phyloP scores from a whole-genome alignment of 2,797 vertebrate genomes.

The Acipenser ruthenus region DNA sequence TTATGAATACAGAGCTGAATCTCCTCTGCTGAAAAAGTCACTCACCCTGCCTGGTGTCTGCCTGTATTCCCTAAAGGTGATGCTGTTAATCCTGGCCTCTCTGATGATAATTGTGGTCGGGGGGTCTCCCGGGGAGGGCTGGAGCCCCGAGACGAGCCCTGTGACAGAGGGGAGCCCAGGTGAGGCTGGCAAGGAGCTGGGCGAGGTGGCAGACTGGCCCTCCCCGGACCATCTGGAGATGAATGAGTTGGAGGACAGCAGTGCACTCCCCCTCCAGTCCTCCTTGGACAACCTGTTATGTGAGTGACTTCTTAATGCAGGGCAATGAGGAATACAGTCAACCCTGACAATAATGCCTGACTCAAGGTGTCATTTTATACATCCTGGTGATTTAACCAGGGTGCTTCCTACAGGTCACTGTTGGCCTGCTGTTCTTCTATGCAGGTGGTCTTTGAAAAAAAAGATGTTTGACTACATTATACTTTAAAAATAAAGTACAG shows the following conservation, averaged over 20 bases:
- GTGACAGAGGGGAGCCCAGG: constrained; percentile 13
- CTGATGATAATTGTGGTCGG: constrained; percentile 58
- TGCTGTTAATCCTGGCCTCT: constrained; percentile 56
- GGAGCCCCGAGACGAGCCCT: constrained; percentile 32
- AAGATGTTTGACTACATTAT: too few relatives aligned
- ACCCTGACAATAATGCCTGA: too few relatives aligned
- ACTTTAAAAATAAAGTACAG: too few relatives aligned
- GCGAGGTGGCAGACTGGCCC: neutral
- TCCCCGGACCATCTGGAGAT: constrained; percentile 35
- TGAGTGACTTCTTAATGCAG: constrained; percentile 19
- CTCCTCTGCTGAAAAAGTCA: too few relatives aligned
- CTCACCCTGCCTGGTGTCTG: constrained; percentile 2
- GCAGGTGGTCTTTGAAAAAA: too few relatives aligned
- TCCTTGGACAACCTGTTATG: constrained; percentile 51
- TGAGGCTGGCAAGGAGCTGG: constrained; percentile 25
- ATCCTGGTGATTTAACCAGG: too few relatives aligned
- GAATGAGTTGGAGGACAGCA: constrained; percentile 41
- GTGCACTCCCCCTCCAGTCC: constrained; percentile 38
- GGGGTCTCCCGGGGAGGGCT: constrained; percentile 32
- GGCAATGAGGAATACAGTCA: too few relatives aligned
- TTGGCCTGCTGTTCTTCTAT: too few relatives aligned
- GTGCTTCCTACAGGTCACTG: too few relatives aligned
- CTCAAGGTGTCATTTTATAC: too few relatives aligned
- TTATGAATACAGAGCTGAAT: too few relatives aligned
- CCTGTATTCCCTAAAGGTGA: constrained; percentile 40